A percentile compares a stretch with the other conserved stretches of the same genome.
These are phyloP conservation scores for Choristoneura fumiferana DNA, from an alignment of 1,140 invertebrate genomes.

Conservation along the genomic window DNA sequence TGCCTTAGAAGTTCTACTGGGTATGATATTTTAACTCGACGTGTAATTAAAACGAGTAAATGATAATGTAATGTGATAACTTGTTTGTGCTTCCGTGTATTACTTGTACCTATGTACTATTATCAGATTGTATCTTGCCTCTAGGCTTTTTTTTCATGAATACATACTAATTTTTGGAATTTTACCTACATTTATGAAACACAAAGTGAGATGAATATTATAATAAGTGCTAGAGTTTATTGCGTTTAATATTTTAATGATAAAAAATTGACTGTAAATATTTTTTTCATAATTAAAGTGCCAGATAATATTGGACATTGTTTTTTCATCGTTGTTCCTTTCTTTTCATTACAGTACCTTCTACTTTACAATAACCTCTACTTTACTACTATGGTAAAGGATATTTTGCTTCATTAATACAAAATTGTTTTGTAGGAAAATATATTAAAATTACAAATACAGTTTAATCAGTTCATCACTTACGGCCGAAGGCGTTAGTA, in stretches of 20 bases:
- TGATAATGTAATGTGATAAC: conserved; percentile 8
- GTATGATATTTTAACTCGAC: conserved; percentile 1
- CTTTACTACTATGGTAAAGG: too few relatives aligned
- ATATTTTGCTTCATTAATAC: too few relatives aligned
- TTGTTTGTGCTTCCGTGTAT: conserved; percentile 7
- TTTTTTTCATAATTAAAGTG: conserved; percentile 49
- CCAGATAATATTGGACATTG: conserved; percentile 44
- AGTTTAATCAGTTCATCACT: conserved; percentile 98
- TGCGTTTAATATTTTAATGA: conserved; percentile 31
- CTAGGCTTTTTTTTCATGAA: conserved; percentile 26
- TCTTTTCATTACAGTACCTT: too few relatives aligned
- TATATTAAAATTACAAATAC: conserved; percentile 85
- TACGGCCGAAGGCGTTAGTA: conserved; percentile 96
- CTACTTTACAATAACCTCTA: too few relatives aligned
- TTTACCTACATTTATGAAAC: conserved; percentile 30
- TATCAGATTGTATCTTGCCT: conserved; percentile 31
- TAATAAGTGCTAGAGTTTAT: conserved; percentile 33
- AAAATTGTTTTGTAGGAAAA: too few relatives aligned
- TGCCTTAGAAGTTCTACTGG: not conserved
- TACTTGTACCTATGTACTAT: not conserved
- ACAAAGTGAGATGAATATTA: conserved; percentile 37
- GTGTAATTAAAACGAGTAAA: not conserved
- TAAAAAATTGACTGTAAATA: conserved; percentile 45
- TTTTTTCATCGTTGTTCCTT: not conserved
- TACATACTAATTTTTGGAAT: conserved; percentile 3